Evolutionary conservation across 2,888 invertebrate genomes (phyloP), one percentile per base, ranked within the genome.

Genomic region (Oligia strigilis): DNA sequence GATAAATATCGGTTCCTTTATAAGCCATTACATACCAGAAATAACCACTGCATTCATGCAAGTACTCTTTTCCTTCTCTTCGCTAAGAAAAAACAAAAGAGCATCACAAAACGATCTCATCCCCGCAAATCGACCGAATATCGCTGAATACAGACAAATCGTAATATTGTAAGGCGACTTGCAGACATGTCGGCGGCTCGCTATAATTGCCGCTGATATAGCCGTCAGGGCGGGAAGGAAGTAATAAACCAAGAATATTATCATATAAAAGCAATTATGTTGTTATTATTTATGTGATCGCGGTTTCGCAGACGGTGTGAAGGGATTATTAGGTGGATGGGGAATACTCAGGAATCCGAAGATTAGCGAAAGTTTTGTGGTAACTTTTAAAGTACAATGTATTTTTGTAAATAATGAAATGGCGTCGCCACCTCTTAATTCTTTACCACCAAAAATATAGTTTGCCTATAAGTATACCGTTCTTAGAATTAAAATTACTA

Each of bases 161-260:
- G 69, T 83, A 82, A 82, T 78, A 40, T 40, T 5, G 6, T 40
- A 71, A 72, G 83, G 80, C 70, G 81, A 78, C 86, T 84, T 78
- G 46, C 86, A 89, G 84, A 85, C 90, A 80, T 80, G 75, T 75
- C 66, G 82, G 83, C 81, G 78, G 84, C 77, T 29, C 46, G 49
- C 70, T 77, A 82, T 86, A 86, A 86, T 90, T 90, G 77, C 80
- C 65, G 36, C 72, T 74, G 74, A 81, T 85, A 83, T 76, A 86
- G 73, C 71, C 74, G 67, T 83, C 83, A 78, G 78, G 65, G 9
- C n/a, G 78, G 82, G 83, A 85, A 89, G 87, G 90, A 88, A 88
- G 82, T 77, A 74, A 89, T 87, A 89, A 90, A 90, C 79, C 80
- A 89, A 90, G 81, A 83, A 55, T 82, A 90, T 89, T 90, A 90